A percentile compares a stretch with the other conserved stretches of the same genome.
phyloP scores from a whole-genome alignment of 1,140 invertebrate genomes.

The Drosophila chauvacae region DNA sequence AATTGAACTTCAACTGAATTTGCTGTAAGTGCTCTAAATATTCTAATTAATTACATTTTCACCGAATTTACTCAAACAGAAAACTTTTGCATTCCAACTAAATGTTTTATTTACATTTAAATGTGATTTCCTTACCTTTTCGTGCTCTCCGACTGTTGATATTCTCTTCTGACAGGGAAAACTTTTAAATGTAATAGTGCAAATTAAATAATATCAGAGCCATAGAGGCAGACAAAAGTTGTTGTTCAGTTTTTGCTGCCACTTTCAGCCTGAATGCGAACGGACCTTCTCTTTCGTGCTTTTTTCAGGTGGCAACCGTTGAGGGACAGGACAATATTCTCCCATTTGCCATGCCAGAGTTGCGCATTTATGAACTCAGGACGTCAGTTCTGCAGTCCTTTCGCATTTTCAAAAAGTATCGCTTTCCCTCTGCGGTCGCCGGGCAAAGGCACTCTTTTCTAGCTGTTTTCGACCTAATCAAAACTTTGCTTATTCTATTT shows the following conservation, averaged over 20 bases:
- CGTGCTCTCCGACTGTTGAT: background rate
- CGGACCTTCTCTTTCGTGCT: background rate
- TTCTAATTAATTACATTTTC: slow-evolving; percentile 1
- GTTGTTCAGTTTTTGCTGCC: slow-evolving; percentile 11
- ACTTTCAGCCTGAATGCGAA: slow-evolving; percentile 7
- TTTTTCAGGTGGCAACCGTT: slow-evolving; percentile 13
- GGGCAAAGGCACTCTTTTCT: slow-evolving; percentile 8
- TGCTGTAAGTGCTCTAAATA: background rate
- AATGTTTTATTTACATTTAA: slow-evolving; percentile 18
- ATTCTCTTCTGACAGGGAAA: slow-evolving; percentile 12
- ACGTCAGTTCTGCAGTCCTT: slow-evolving; percentile 43
- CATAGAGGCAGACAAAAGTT: slow-evolving; percentile 31
- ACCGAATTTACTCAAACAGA: background rate
- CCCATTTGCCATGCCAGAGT: slow-evolving; percentile 33
- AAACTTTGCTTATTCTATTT: slow-evolving; percentile 70
- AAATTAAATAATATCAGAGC: slow-evolving; percentile 56
- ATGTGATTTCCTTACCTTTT: background rate
- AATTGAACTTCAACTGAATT: background rate
- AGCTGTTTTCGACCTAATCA: slow-evolving; percentile 60
- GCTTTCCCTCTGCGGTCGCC: slow-evolving; percentile 38
- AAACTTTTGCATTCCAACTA: background rate
- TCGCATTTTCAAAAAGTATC: slow-evolving; percentile 40
- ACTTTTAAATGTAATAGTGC: slow-evolving; percentile 42
- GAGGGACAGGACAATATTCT: slow-evolving; percentile 40
- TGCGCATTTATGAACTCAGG: slow-evolving; percentile 32